phyloP scores from a whole-genome alignment of 2,888 invertebrate genomes.

The Seira musarum region DNA sequence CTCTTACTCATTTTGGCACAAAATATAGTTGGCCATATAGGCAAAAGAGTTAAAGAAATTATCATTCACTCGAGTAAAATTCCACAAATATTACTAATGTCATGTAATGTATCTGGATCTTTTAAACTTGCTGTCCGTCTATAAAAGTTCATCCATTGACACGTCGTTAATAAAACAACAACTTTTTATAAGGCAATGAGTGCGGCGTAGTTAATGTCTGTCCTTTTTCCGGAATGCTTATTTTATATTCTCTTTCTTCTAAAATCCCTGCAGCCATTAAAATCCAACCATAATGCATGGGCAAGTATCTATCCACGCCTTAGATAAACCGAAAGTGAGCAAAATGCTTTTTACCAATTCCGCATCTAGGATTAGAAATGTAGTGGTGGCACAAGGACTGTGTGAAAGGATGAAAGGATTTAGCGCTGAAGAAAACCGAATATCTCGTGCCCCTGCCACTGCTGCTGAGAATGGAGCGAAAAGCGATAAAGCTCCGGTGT shows the following conservation, averaged over 20 bases:
- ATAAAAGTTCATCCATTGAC: slow-evolving; percentile 43
- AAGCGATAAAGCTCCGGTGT: slow-evolving; percentile 52
- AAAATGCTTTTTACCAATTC: too few species aligned
- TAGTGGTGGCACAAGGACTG: slow-evolving; percentile 20
- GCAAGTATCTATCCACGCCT: too few species aligned
- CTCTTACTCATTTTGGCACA: too few species aligned
- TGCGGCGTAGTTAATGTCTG: slow-evolving; percentile 26
- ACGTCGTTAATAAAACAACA: slow-evolving; percentile 47
- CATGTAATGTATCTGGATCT: too few species aligned
- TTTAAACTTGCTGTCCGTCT: too few species aligned
- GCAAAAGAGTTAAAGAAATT: too few species aligned
- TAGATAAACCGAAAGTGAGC: too few species aligned
- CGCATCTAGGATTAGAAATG: slow-evolving; percentile 41
- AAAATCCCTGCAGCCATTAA: slow-evolving; percentile 48
- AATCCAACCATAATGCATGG: too few species aligned
- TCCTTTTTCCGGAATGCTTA: slow-evolving; percentile 23
- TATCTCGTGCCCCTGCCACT: too few species aligned
- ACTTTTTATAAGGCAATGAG: slow-evolving; percentile 45
- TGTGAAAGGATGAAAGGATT: not conserved
- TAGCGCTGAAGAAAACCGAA: not conserved
- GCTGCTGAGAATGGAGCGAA: slow-evolving; percentile 36
- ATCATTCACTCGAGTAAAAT: too few species aligned
- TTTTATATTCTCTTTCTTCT: slow-evolving; percentile 13
- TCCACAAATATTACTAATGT: too few species aligned
- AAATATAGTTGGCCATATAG: too few species aligned